Evolutionary conservation across 1,140 invertebrate species (phyloP).

Genomic region (Arion vulgaris): DNA sequence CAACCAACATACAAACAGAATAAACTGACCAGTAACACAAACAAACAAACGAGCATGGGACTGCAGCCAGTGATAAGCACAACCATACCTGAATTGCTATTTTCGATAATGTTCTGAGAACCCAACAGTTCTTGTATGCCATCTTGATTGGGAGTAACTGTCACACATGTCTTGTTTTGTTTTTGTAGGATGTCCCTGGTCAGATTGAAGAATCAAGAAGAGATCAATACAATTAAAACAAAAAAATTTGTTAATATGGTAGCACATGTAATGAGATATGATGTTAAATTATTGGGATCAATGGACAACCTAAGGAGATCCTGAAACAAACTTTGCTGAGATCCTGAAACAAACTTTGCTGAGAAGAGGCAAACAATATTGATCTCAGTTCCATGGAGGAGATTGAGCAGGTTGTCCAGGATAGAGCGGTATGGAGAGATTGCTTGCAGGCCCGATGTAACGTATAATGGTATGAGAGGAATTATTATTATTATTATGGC

Average conservation of each 20-base stretch:
- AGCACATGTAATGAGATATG: not conserved
- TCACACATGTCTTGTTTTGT: not conserved
- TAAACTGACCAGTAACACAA: not conserved
- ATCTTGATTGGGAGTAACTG: slow-evolving; percentile 9
- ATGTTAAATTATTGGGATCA: not conserved
- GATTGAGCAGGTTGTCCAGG: too few species aligned
- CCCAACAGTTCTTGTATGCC: slow-evolving; percentile 18
- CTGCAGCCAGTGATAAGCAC: too few species aligned
- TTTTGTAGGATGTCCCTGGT: slow-evolving; percentile 20
- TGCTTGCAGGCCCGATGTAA: too few species aligned
- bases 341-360: too few species aligned
- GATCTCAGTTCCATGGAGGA: too few species aligned
- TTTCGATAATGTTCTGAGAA: slow-evolving; percentile 14
- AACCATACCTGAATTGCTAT: slow-evolving; percentile 19
- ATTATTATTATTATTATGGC: too few species aligned
- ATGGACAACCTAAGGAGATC: too few species aligned
- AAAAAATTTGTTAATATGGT: not conserved
- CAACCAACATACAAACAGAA: not conserved
- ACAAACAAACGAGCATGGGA: not conserved
- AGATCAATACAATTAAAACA: not conserved
- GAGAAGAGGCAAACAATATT: too few species aligned
- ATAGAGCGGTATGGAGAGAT: too few species aligned
- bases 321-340: too few species aligned
- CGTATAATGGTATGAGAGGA: too few species aligned
- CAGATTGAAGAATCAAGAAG: too few species aligned